Evolutionary conservation across 2,888 invertebrate genomes (phyloP).

Genomic region (Oegoconia quadripuncta): DNA sequence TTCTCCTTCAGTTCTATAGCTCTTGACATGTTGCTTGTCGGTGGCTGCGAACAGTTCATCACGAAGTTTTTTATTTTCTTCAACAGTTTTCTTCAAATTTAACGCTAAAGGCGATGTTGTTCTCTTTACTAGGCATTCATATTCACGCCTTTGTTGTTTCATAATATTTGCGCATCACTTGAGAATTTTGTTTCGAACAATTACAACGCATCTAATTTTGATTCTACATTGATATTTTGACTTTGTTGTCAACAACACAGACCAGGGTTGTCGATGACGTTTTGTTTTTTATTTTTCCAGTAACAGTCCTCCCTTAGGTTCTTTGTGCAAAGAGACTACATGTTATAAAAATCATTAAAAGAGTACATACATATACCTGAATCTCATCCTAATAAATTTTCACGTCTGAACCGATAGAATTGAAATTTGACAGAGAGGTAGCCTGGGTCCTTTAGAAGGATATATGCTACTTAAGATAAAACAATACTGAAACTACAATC

Average conservation of each 20-base stretch:
- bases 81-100: constrained; percentile 25
- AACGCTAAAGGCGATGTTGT: constrained; percentile 14
- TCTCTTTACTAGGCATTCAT: constrained; percentile 10
- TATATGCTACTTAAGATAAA: no score
- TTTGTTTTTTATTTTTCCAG: background rate
- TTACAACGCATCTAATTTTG: background rate
- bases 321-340: no score
- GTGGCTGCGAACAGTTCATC: constrained; percentile 40
- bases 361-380: no score
- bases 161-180: constrained; percentile 25
- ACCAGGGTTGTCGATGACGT: no score
- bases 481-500: no score
- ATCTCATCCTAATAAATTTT: no score
- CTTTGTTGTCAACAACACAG: no score
- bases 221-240: background rate
- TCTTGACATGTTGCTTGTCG: constrained; percentile 63
- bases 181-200: constrained; percentile 21
- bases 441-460: no score
- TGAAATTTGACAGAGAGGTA: no score
- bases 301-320: no score
- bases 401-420: no score
- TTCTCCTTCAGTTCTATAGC: constrained; percentile 59
- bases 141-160: constrained; percentile 29
- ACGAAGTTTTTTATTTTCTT: constrained; percentile 42
- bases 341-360: no score